Percentiles rank a stretch among this genome's conserved stretches.
Evolutionary conservation across 2,888 invertebrate species (phyloP).

Genomic region (Trichacis sp.): DNA sequence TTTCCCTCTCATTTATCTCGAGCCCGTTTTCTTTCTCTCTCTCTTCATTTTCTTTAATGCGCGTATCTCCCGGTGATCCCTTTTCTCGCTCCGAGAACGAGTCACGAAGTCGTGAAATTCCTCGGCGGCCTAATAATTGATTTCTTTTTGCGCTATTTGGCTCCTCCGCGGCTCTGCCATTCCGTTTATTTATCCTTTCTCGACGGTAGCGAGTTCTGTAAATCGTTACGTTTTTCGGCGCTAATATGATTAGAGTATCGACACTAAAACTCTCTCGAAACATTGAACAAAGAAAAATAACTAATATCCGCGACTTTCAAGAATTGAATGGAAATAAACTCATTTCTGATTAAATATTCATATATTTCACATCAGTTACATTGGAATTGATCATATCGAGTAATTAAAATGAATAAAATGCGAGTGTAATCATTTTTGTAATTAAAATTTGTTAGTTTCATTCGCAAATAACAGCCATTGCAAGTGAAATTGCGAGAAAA

Average conservation of each 20-base stretch:
- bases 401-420: too few relatives aligned
- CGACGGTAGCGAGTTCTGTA: conserved; percentile 17
- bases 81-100: conserved; percentile 15
- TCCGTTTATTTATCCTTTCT: not conserved
- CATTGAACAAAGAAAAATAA: too few relatives aligned
- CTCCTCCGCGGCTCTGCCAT: conserved; percentile 1
- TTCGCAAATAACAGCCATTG: too few relatives aligned
- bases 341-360: too few relatives aligned
- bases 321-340: too few relatives aligned
- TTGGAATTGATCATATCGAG: too few relatives aligned
- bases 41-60: conserved; percentile 17
- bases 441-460: too few relatives aligned
- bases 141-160: conserved; percentile 8
- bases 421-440: too few relatives aligned
- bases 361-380: too few relatives aligned
- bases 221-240: conserved; percentile 13
- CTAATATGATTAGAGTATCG: conserved; percentile 24
- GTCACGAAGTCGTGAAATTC: conserved; percentile 28
- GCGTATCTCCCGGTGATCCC: conserved; percentile 7
- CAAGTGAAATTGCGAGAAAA: too few relatives aligned
- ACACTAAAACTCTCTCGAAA: too few relatives aligned
- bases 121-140: conserved; percentile 27
- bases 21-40: conserved; percentile 15
- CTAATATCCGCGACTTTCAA: too few relatives aligned
- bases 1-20: conserved; percentile 19